Evolutionary conservation across 2,797 vertebrate genomes (phyloP).

Genomic region (Prunella strophiata): DNA sequence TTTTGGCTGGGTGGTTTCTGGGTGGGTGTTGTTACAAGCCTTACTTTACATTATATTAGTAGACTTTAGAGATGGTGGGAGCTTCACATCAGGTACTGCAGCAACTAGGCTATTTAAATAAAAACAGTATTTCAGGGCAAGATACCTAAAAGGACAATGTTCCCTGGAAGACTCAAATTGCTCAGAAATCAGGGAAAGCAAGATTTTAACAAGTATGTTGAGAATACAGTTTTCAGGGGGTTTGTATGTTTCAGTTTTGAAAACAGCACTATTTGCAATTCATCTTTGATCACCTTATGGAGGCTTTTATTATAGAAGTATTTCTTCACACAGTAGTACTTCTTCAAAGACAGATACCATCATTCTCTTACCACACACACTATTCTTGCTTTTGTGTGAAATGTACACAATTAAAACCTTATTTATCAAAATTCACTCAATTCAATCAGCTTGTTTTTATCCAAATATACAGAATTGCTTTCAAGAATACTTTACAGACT

Average conservation of each 20-base stretch:
- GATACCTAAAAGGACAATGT: not conserved
- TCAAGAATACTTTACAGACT: not conserved
- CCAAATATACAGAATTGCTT: not conserved
- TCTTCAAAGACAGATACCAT: not conserved
- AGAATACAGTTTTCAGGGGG: rapidly evolving
- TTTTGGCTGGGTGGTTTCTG: not conserved
- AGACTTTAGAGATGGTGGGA: not conserved
- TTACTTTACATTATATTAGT: not conserved
- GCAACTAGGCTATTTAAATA: not conserved
- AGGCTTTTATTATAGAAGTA: not conserved
- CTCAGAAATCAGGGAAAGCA: not conserved
- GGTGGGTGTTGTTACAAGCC: not conserved
- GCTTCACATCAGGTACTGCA: not conserved
- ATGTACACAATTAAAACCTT: not conserved
- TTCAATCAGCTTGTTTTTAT: not conserved
- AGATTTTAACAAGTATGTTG: not conserved
- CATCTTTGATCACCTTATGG: not conserved
- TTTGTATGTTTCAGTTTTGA: not conserved
- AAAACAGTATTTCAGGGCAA: not conserved
- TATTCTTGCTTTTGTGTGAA: not conserved
- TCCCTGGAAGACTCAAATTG: not conserved
- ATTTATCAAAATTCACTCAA: not conserved
- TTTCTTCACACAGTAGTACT: not conserved
- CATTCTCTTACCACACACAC: not conserved
- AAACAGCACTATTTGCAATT: not conserved